Base-by-base conservation (phyloP, 2,113 vertebrate species). In the Rhinogobius similis region DNA sequence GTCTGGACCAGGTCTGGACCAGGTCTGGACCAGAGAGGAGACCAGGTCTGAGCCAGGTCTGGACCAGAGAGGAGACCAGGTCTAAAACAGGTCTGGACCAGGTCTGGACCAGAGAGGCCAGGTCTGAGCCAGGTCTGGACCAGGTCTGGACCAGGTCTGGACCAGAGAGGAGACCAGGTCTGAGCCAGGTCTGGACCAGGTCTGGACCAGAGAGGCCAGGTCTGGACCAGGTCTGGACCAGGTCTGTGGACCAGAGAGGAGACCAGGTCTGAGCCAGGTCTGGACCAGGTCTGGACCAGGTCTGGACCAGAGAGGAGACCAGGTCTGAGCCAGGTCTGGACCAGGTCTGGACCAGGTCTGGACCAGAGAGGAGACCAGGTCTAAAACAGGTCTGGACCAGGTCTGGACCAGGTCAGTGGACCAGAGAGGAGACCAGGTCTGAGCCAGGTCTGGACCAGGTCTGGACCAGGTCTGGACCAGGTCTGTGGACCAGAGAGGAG, bases 261-360 rank as follows among this genome's bases (percentile, higher is more conserved):
- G 16, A 99, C 91, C 43, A 92, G 89, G 4, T 87, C 82, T 2
- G 83, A 70, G 16, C 53, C 53, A 0, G 97, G 96, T 78, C 96
- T 98, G 58, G 1, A n/a, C n/a, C n/a, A n/a, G 29, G 29, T 87
- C 88, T 94, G 94, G 16, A 99, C 91, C 43, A 92, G 89, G 4
- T 87, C 82, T 2, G 83, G 70, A 27, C 53, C 53, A 0, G 97
- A n/a, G n/a, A n/a, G n/a, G n/a, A n/a, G n/a, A n/a, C n/a, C n/a
- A n/a, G n/a, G 96, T 78, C 96, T 98, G 58, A 1, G 29, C 3
- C 82, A 99, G 68, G 0, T 87, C 88, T 94, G 94, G 16, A 99
- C 91, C 43, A 92, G 89, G 4, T 87, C 82, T 2, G 83, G 70
- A 27, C 53, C 53, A 0, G 97, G 96, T 78, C 96, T 98, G 58